Evolutionary conservation across 2,113 vertebrate genomes (phyloP), one percentile per base, ranked within the genome.

Genomic region (Scomber japonicus): DNA sequence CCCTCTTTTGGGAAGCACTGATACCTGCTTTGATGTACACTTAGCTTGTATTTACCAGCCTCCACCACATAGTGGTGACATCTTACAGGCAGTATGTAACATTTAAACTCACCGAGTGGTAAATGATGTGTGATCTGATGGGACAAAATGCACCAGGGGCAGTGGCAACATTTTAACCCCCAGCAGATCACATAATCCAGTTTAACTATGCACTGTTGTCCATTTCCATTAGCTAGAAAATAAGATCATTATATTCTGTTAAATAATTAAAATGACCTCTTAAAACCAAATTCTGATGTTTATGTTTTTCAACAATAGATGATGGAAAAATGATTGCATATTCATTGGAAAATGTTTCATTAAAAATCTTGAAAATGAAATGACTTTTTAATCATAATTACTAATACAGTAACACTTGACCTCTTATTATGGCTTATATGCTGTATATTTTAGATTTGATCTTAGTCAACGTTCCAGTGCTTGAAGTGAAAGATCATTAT

Each of bases 1-100:
- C 88, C 90, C 89, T 85, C 92, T 87, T 85, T 63, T 91, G 92
- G 87, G 45, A 30, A 30, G 46, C 11, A 3, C 7, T 16, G n/a
- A 55, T 24, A 15, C 40, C 21, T 55, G 14, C 64, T 44, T 45
- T 14, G 30, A 54, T 16, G 5, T 4, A n/a, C 8, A 40, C 17
- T 14, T 4, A 2, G 0, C 21, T 51, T 82, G 88, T 66, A 73
- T 55, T 84, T 77, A 74, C 80, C 60, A 17, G 1, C 9, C 0
- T 59, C 62, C 16, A 46, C 85, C 92, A 78, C 87, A 64, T 2
- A 24, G 80, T 19, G 85, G 91, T 0, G 81, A 30, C 49, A 80
- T 24, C 90, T 17, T 0, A 50, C 56, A 78, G 49, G 15, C 35
- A 9, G 35, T 40, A 9, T 54, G n/a, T 14, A 40, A 60, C 21